phyloP scores from a whole-genome alignment of 2,113 vertebrate species.

The Accipiter virgatus region DNA sequence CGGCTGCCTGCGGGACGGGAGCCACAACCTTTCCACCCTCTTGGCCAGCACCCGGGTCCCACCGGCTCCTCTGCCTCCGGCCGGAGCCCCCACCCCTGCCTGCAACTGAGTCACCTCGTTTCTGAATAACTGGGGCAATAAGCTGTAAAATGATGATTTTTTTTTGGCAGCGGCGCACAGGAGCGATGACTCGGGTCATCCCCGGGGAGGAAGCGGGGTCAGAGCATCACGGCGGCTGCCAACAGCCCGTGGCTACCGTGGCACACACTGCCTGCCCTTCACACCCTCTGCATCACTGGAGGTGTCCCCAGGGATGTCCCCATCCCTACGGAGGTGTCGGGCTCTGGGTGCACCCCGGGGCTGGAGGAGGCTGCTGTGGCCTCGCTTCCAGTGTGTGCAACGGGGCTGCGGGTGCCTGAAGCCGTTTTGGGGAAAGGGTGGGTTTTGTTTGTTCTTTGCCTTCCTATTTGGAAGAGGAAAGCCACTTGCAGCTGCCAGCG shows the following conservation, averaged over 20 bases:
- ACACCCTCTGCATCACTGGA: not conserved
- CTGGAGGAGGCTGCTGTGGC: not conserved
- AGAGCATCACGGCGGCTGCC: not conserved
- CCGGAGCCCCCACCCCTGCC: not conserved
- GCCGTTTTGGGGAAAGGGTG: not conserved
- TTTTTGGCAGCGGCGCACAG: not conserved
- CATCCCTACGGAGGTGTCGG: fast-evolving
- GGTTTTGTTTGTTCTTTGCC: not conserved
- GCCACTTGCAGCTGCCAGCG: not conserved
- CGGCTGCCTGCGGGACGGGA: not conserved
- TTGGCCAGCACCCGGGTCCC: not conserved
- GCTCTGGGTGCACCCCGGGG: not conserved
- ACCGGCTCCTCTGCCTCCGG: not conserved
- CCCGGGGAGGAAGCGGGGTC: fast-evolving
- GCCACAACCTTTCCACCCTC: not conserved
- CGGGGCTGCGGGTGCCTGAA: not conserved
- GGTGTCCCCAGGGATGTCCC: not conserved
- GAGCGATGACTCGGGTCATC: fast-evolving
- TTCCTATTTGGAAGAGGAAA: slow-evolving; percentile 23
- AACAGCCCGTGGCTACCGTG: not conserved
- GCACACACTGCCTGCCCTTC: not conserved
- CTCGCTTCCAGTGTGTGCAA: fast-evolving
- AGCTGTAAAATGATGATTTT: not conserved
- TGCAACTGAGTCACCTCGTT: not conserved
- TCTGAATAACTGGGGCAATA: not conserved